A percentile compares a stretch with the other conserved stretches of the same genome.
Evolutionary conservation across 2,888 invertebrate genomes (phyloP).

Genomic region (Hypomecis atomaria): DNA sequence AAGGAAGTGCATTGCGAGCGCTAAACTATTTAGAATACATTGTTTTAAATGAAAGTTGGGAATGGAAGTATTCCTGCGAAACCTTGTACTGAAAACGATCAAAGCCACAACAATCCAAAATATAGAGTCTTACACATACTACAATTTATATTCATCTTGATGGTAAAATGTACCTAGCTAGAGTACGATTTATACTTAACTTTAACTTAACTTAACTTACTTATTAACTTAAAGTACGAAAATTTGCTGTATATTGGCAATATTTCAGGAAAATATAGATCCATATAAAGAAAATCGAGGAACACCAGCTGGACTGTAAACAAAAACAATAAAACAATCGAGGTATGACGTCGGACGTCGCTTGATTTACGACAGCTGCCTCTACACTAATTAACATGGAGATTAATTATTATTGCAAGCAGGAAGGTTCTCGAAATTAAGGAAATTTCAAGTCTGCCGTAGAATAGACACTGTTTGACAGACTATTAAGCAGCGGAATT

Average conservation of each 20-base stretch:
- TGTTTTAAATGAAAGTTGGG: background rate
- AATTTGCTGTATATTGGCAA: too few relatives aligned
- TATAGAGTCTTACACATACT: slow-evolving; percentile 5
- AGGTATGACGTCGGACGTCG: slow-evolving; percentile 44
- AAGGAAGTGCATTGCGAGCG: background rate
- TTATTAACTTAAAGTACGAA: too few relatives aligned
- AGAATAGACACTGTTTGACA: slow-evolving; percentile 43
- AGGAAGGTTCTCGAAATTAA: slow-evolving; percentile 47
- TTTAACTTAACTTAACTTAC: too few relatives aligned
- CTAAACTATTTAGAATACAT: background rate
- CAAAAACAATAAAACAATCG: slow-evolving; percentile 52
- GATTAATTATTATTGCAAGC: slow-evolving; percentile 78
- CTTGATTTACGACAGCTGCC: slow-evolving; percentile 65
- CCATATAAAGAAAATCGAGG: too few relatives aligned
- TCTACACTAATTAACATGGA: slow-evolving; percentile 73
- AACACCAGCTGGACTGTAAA: background rate
- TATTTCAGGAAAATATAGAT: too few relatives aligned
- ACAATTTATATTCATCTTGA: too few relatives aligned
- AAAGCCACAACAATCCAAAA: slow-evolving; percentile 1
- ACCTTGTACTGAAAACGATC: background rate
- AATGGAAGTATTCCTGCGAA: slow-evolving; percentile 4
- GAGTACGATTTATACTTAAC: too few relatives aligned
- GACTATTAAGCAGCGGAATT: slow-evolving; percentile 43
- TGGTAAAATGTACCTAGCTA: too few relatives aligned
- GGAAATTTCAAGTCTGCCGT: slow-evolving; percentile 32